Conservation (phyloP, 2,113 vertebrate species). For the Pluvialis apricaria region DNA sequence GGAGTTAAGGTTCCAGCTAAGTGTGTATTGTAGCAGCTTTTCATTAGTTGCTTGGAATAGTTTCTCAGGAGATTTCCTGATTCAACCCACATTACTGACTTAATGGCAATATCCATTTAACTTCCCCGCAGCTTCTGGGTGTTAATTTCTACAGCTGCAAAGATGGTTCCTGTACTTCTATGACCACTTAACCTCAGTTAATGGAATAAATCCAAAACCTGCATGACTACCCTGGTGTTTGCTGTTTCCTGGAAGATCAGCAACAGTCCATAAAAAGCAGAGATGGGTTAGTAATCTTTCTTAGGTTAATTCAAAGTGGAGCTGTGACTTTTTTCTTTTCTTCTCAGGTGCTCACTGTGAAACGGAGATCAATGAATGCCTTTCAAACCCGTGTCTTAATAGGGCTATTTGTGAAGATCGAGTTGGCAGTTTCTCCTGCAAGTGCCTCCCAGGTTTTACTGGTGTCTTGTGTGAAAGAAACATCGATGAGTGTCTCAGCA, state of each 20-base stretch:
- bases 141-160: not conserved
- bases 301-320: not conserved
- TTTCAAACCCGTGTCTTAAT: conserved; percentile 87
- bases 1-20: not conserved
- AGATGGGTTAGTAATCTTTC: not conserved
- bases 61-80: not conserved
- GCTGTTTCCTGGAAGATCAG: not conserved
- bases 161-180: not conserved
- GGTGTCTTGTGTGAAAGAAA: conserved; percentile 88
- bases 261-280: not conserved
- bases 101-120: not conserved
- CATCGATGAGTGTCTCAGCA: conserved; percentile 86
- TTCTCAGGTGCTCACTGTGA: conserved; percentile 81
- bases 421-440: conserved; percentile 83
- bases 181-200: not conserved
- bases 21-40: not conserved
- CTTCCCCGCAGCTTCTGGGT: not conserved
- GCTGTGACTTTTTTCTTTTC: not conserved
- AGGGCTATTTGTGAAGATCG: conserved; percentile 87
- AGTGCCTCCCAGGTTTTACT: conserved; percentile 84
- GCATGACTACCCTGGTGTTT: not conserved
- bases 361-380: conserved; percentile 89
- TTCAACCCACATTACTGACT: not conserved
- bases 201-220: not conserved
- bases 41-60: not conserved